Percentiles rank a stretch among this genome's conserved stretches.
These are phyloP conservation scores for Polylopha cassiicola DNA, from an alignment of 2,888 invertebrate genomes.

Conservation along the genomic window DNA sequence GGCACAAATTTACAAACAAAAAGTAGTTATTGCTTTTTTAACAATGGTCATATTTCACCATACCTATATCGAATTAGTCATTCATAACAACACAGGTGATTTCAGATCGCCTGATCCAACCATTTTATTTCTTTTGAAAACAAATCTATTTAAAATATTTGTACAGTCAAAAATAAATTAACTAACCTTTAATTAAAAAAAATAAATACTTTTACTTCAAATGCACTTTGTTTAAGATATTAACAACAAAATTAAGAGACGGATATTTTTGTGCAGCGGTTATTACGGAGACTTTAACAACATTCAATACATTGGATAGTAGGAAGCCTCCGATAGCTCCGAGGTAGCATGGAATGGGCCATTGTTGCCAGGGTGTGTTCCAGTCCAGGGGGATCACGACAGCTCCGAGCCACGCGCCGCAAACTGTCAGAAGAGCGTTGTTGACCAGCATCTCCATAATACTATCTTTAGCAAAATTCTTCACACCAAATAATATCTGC, in stretches of 20 bases:
- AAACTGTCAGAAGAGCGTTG: constrained; percentile 76
- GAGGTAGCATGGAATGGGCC: constrained; percentile 84
- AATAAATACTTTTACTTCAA: constrained; percentile 39
- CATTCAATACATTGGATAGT: constrained; percentile 73
- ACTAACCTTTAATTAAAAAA: not conserved
- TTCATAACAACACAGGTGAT: too few species aligned
- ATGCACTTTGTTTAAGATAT: constrained; percentile 46
- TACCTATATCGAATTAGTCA: too few species aligned
- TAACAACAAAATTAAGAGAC: constrained; percentile 45
- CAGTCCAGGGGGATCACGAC: constrained; percentile 93
- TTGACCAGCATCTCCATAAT: constrained; percentile 76
- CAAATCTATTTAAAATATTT: not conserved
- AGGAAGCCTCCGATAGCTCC: constrained; percentile 82
- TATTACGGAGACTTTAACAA: constrained; percentile 59
- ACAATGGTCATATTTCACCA: too few species aligned
- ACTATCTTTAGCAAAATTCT: constrained; percentile 67
- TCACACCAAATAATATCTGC: constrained; percentile 72
- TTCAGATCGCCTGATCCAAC: too few species aligned
- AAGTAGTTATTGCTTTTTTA: too few species aligned
- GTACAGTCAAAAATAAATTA: not conserved
- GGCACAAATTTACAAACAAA: too few species aligned
- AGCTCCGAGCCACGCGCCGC: constrained; percentile 91
- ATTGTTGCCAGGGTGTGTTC: constrained; percentile 92
- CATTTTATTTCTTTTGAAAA: constrained; percentile 4
- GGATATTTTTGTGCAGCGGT: constrained; percentile 60